Conservation (phyloP, 2,888 invertebrate genomes). For the Drosophila subsilvestris region DNA sequence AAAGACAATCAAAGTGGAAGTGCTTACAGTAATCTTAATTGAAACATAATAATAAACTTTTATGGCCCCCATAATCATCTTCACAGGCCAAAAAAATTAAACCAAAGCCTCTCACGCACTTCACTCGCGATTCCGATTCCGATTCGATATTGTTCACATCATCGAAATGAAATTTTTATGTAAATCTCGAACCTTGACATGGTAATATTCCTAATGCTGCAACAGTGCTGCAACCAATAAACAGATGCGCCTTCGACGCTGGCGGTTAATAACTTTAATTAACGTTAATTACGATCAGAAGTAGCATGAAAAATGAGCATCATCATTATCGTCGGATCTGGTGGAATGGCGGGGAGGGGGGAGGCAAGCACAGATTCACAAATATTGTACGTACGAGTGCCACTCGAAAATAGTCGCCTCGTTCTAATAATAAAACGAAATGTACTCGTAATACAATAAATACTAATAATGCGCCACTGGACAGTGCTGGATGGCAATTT, state of each 20-base stretch:
- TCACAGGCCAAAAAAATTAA: background rate
- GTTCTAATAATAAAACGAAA: conserved; percentile 76
- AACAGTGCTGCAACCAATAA: conserved; percentile 50
- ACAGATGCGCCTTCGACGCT: conserved; percentile 77
- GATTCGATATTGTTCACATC: conserved; percentile 28
- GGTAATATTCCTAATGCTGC: conserved; percentile 39
- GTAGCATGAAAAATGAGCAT: conserved; percentile 23
- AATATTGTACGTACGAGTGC: conserved; percentile 10
- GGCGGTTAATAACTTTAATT: conserved; percentile 72
- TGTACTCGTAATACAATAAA: conserved; percentile 77
- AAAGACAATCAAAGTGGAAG: background rate
- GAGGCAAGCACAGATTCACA: conserved; percentile 22
- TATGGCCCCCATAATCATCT: background rate
- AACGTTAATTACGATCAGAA: conserved; percentile 62
- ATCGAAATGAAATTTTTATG: conserved; percentile 67
- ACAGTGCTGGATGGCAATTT: conserved; percentile 61
- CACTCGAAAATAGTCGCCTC: conserved; percentile 65
- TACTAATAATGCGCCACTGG: conserved; percentile 70
- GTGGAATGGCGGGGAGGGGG: too few species aligned
- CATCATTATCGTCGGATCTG: conserved; percentile 27
- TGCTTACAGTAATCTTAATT: background rate
- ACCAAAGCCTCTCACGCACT: conserved; percentile 48
- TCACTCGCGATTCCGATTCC: background rate
- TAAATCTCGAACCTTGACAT: conserved; percentile 72
- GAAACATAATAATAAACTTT: background rate